Percentiles rank a stretch among this genome's conserved stretches.
Conservation (phyloP, 2,888 invertebrate genomes). For the Elgonia sp. region DNA sequence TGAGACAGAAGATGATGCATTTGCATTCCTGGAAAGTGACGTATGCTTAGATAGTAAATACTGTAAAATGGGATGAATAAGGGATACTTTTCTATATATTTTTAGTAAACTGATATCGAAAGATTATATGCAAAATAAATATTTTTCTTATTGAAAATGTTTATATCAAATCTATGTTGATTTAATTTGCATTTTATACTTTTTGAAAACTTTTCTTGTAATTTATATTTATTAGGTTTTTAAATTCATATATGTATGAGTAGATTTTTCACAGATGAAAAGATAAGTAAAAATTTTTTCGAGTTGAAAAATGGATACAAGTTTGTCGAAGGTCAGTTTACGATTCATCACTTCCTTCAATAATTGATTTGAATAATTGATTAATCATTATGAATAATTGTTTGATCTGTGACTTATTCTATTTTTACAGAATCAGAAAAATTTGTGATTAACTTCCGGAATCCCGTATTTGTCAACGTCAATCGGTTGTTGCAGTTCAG, state of each 20-base stretch:
- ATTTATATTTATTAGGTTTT: no score
- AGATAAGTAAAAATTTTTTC: no score
- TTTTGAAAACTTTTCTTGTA: no score
- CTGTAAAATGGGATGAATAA: neutral
- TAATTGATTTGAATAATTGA: neutral
- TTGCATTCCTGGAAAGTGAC: conserved; percentile 39
- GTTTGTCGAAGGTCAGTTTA: no score
- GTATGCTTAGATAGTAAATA: conserved; percentile 14
- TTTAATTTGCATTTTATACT: no score
- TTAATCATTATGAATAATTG: neutral
- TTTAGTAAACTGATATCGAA: neutral
- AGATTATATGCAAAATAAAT: neutral
- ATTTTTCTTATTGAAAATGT: no score
- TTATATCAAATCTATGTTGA: no score
- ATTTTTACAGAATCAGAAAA: conserved; percentile 11
- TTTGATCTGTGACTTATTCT: neutral
- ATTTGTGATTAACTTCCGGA: conserved; percentile 46
- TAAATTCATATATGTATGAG: no score
- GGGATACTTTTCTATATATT: no score
- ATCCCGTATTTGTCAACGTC: conserved; percentile 51
- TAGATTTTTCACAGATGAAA: no score
- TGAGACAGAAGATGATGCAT: conserved; percentile 16
- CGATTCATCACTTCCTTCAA: no score
- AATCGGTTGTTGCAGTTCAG: conserved; percentile 20
- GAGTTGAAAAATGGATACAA: no score